phyloP scores from a whole-genome alignment of 2,888 invertebrate genomes.

The Scaptomyza reducta region DNA sequence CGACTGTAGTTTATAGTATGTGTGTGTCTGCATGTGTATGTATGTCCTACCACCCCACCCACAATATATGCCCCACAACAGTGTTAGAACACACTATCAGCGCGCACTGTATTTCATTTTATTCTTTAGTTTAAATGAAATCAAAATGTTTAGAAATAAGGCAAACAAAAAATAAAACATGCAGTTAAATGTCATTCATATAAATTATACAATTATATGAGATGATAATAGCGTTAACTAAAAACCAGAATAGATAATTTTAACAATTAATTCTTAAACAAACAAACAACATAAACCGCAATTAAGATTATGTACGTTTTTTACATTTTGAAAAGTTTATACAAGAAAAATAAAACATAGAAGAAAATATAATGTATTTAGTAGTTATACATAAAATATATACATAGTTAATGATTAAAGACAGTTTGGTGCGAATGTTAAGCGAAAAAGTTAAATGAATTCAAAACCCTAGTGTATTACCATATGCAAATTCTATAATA shows the following conservation, averaged over 20 bases:
- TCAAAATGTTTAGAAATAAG: constrained; percentile 36
- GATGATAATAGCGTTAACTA: constrained; percentile 39
- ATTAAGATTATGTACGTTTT: constrained; percentile 62
- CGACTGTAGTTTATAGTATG: constrained; percentile 30
- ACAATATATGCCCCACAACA: constrained; percentile 6
- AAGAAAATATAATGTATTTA: constrained; percentile 48
- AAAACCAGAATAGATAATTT: constrained; percentile 42
- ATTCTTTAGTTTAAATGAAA: constrained; percentile 59
- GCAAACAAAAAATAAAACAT: constrained; percentile 11
- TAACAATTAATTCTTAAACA: constrained; percentile 34
- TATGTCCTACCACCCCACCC: constrained; percentile 10
- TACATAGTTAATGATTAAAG: constrained; percentile 60
- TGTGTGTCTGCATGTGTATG: constrained; percentile 11
- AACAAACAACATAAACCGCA: constrained; percentile 19
- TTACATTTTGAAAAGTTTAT: constrained; percentile 77
- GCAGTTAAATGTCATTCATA: constrained; percentile 40
- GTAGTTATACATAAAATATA: constrained; percentile 39
- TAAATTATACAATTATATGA: constrained; percentile 40
- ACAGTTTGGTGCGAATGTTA: constrained; percentile 45
- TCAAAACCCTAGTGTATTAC: constrained; percentile 36
- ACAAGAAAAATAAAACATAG: constrained; percentile 40
- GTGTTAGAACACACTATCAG: constrained; percentile 15
- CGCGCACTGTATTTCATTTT: constrained; percentile 43
- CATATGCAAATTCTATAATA: constrained; percentile 37
- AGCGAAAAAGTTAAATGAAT: constrained; percentile 36